Evolutionary conservation across 2,888 invertebrate species (phyloP), one percentile per base, ranked within the genome.

Genomic region (Merodon equestris): DNA sequence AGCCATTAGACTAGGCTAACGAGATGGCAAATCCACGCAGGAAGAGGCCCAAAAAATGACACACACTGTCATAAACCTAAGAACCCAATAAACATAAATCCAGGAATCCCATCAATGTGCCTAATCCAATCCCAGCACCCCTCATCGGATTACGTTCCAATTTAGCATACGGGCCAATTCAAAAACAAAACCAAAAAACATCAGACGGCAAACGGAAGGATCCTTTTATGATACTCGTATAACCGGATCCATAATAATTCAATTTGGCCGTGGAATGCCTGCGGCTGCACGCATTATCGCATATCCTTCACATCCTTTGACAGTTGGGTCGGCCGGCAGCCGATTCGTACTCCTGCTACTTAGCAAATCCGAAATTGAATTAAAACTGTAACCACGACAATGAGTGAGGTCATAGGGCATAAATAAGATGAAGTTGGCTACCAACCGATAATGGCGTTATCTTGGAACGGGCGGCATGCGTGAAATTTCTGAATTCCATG

Each of bases 41-140:
- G 34, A 10, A 14, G 19, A 17, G n/a, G 36, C 10, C 9, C 13
- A 0, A 9, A 15, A 40, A 27, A 15, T 15, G 42, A 17, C 3
- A 42, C 18, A 36, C 38, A 13, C 61, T 1, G 51, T 56, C 61
- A 51, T 74, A 67, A 74, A 68, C 67, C 61, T 72, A 67, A 72
- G 48, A 77, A 58, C 18, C 56, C 51, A 77, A 77, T 72, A 77
- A 77, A 67, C 53, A 61, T 57, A 67, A 72, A 77, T 72, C 72
- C 47, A 53, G 51, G 53, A 67, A 58, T 42, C 57, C 57, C 57
- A 73, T 73, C 45, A 53, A 40, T 61, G 61, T 73, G 47, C 63
- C 67, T 48, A 57, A 77, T 73, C 77, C 51, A 68, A 77, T 77
- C 67, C 53, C 34, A 40, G 13, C 10, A 13, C 40, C 44, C 19